phyloP scores from a whole-genome alignment of 2,888 invertebrate species.

The Synergus laeviventris region DNA sequence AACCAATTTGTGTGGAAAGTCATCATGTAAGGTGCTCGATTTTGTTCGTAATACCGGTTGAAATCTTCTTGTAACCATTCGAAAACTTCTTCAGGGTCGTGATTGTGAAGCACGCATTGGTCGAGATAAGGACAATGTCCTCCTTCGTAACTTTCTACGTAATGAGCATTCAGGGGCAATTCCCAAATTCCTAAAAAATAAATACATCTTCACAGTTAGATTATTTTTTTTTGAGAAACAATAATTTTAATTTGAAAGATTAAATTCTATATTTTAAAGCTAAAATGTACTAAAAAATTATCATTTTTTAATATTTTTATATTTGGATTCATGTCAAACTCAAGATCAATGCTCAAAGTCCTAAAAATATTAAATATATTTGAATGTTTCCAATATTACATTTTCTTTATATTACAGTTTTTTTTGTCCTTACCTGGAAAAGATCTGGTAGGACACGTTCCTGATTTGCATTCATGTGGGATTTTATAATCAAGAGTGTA shows the following conservation, averaged over 20 bases:
- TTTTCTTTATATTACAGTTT: neutral
- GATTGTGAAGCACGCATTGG: slow-evolving; percentile 93
- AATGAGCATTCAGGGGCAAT: slow-evolving; percentile 92
- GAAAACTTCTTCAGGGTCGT: slow-evolving; percentile 87
- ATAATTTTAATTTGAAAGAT: neutral
- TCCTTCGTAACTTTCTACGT: slow-evolving; percentile 91
- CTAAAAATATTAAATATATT: too few relatives aligned
- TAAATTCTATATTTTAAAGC: too few relatives aligned
- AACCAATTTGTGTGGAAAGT: slow-evolving; percentile 98
- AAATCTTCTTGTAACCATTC: slow-evolving; percentile 95
- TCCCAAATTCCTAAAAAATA: slow-evolving; percentile 89
- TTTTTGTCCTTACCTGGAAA: slow-evolving; percentile 84
- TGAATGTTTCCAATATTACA: neutral
- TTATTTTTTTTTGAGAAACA: neutral
- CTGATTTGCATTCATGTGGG: slow-evolving; percentile 94
- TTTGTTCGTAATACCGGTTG: slow-evolving; percentile 89
- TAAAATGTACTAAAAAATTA: too few relatives aligned
- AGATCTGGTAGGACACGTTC: slow-evolving; percentile 92
- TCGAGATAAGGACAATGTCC: slow-evolving; percentile 95
- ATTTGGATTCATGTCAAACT: too few relatives aligned
- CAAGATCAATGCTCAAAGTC: too few relatives aligned
- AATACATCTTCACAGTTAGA: neutral
- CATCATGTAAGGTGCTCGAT: slow-evolving; percentile 95
- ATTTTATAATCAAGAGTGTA: slow-evolving; percentile 96
- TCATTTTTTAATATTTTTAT: too few relatives aligned